A percentile compares a stretch with the other conserved stretches of the same genome.
These are phyloP conservation scores for Lutjanus argentimaculatus DNA, from an alignment of 2,797 vertebrate genomes.

Conservation along the genomic window DNA sequence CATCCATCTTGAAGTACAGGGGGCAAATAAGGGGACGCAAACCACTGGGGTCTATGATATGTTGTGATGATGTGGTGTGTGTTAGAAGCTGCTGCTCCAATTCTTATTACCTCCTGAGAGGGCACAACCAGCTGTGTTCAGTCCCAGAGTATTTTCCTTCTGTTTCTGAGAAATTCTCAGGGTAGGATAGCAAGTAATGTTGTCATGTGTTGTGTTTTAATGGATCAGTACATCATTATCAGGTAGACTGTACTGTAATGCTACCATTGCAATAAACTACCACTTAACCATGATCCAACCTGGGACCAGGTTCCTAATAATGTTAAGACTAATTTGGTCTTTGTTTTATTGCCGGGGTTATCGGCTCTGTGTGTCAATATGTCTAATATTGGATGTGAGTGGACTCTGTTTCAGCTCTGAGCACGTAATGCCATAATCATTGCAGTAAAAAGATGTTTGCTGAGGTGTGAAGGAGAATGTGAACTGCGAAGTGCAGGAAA, in stretches of 20 bases:
- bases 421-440: neutral
- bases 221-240: constrained; percentile 27
- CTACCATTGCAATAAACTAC: neutral
- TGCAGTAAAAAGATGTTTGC: neutral
- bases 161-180: constrained; percentile 14
- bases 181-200: constrained; percentile 19
- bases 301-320: neutral
- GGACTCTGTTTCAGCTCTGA: neutral
- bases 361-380: neutral
- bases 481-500: neutral
- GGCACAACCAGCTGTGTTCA: constrained; percentile 29
- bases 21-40: constrained; percentile 49
- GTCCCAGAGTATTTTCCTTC: constrained; percentile 10
- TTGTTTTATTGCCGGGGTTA: neutral
- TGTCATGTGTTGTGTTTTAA: constrained; percentile 32
- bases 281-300: neutral
- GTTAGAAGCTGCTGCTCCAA: constrained; percentile 33
- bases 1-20: constrained; percentile 75
- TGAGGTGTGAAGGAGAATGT: neutral
- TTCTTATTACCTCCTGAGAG: constrained; percentile 39
- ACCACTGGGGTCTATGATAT: constrained; percentile 36
- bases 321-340: neutral
- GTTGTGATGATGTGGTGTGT: constrained; percentile 51
- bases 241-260: neutral
- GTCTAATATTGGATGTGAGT: neutral